A percentile compares a stretch with the other conserved stretches of the same genome.
These are phyloP conservation scores for Xerus rutilus DNA, from an alignment of 2,797 vertebrate genomes.

Conservation along the genomic window DNA sequence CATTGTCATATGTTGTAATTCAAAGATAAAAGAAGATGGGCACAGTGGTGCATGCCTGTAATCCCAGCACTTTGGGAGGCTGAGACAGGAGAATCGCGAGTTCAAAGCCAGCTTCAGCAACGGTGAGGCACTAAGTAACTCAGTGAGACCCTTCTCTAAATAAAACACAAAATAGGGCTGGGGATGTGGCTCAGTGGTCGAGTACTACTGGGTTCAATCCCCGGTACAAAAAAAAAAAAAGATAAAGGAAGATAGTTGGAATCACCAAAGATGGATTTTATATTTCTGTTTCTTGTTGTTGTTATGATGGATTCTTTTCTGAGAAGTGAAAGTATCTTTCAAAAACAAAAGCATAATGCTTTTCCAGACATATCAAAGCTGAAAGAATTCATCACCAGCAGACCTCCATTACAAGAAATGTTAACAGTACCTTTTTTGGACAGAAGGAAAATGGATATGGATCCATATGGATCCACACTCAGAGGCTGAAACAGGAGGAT, in stretches of 20 bases:
- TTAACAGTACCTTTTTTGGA: neutral
- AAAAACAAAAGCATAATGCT: slow-evolving; percentile 46
- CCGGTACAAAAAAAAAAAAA: no score
- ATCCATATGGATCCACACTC: neutral
- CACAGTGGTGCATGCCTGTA: no score
- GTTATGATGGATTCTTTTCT: neutral
- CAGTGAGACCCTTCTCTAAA: no score
- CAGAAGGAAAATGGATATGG: neutral
- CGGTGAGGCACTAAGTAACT: no score
- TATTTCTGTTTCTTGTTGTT: neutral
- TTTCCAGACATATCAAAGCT: neutral
- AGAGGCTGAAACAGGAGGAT: no score
- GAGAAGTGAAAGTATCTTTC: slow-evolving; percentile 37
- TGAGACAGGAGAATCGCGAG: no score
- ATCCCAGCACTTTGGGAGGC: no score
- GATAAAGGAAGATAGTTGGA: neutral
- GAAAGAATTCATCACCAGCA: neutral
- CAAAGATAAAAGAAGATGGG: neutral
- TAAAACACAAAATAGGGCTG: no score
- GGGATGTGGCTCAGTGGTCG: no score
- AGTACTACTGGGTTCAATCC: no score
- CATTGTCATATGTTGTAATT: neutral
- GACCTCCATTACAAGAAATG: neutral
- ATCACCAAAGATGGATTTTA: neutral
- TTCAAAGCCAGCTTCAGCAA: no score